Base-by-base conservation (phyloP, 37 sponge, comb jelly and placozoan species). In the Theonella swinhoei region DNA sequence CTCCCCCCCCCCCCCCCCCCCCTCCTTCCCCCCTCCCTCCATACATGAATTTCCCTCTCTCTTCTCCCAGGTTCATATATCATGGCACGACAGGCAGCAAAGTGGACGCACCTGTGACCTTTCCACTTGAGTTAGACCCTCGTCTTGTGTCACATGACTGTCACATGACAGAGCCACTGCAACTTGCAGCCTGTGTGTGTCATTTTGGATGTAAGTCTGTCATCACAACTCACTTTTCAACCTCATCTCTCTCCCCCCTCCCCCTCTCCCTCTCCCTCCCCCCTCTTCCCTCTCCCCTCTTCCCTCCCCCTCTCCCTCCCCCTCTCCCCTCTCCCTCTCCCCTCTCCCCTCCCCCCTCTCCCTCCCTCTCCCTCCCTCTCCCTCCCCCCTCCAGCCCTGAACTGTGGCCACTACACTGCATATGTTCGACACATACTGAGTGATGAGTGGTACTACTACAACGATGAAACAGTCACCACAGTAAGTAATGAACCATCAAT, bases 381-480 rank as follows among this genome's bases (percentile, higher is more conserved):
- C n/a, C 41, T 38, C 74, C 11, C 26, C 24, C 29, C 24, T 5
- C 47, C 78, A 91, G 93, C 80, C 24, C 67, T 88, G 24, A 54
- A 81, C 40, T 77, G 66, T 23, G 94, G 90, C n/a, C 90, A 89
- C 84, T 93, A 89, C 65, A 93, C 90, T 19, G 87, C 87, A 17
- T 93, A 86, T 80, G 62, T 31, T 25, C 42, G 30, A 14, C 87
- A 89, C 69, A 78, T 75, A 7, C 36, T 66, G 34, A 65, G 80
- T 25, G 35, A 47, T 0, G 75, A 89, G 67, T 93, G 90, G 94
- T 36, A 67, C 22, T 88, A 88, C 78, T 92, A 67, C 62, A 92
- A 92, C 39, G 93, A 92, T 43, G 86, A 88, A 39, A 83, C 82
- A 22, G 81, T 78, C 25, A 82, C 83, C 24, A 83, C 89, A 87